phyloP scores from a whole-genome alignment of 2,888 invertebrate genomes.

The Amblyjoppa proteus region DNA sequence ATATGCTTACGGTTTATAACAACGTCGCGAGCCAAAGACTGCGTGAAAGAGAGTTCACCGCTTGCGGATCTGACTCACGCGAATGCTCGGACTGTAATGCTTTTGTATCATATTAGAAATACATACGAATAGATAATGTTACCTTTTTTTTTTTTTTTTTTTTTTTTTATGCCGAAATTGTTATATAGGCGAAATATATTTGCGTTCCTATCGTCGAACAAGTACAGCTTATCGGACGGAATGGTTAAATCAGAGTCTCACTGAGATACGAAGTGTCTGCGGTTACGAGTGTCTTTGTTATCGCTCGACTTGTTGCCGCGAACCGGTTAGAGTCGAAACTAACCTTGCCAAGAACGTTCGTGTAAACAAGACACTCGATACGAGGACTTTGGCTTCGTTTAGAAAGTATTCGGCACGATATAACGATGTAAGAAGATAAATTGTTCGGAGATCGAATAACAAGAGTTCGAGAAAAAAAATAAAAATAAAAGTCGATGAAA shows the following conservation, averaged over 20 bases:
- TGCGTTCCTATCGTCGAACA: not conserved
- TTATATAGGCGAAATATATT: no score
- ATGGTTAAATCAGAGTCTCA: slow-evolving; percentile 9
- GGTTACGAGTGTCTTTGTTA: not conserved
- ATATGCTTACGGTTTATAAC: not conserved
- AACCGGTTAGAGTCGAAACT: not conserved
- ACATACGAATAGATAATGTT: not conserved
- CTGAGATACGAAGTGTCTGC: slow-evolving; percentile 2
- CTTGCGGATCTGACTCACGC: slow-evolving; percentile 41
- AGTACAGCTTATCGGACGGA: slow-evolving; percentile 42
- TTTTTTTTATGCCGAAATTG: not conserved
- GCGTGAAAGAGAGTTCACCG: slow-evolving; percentile 6
- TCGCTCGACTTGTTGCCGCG: slow-evolving; percentile 8
- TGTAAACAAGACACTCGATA: not conserved
- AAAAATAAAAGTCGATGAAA: not conserved
- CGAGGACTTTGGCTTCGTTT: not conserved
- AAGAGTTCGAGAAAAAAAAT: not conserved
- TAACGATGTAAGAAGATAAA: slow-evolving; percentile 6
- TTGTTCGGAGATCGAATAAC: not conserved
- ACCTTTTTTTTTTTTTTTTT: not conserved
- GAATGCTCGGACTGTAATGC: not conserved
- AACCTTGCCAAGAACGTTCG: slow-evolving; percentile 46
- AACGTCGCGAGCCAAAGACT: slow-evolving; percentile 8
- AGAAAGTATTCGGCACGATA: not conserved
- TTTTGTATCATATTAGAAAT: not conserved